A percentile compares a stretch with the other conserved stretches of the same genome.
phyloP scores from a whole-genome alignment of 2,113 vertebrate genomes.

The Steatornis caripensis region DNA sequence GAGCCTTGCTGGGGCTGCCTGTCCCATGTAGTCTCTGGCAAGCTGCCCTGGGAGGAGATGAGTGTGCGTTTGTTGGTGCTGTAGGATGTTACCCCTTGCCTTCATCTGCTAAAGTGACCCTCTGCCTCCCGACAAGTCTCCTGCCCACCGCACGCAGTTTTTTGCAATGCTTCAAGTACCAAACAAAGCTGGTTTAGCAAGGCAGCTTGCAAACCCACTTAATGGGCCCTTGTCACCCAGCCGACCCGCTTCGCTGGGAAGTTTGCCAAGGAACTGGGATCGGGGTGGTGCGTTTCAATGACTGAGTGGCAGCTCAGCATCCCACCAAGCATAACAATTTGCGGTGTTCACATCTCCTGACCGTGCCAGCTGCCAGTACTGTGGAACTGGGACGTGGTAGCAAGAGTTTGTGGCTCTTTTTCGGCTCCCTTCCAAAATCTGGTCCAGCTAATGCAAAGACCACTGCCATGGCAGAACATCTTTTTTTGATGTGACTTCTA shows the following conservation, averaged over 20 bases:
- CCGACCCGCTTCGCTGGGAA: background rate
- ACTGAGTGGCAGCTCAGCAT: background rate
- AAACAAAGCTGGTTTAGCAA: background rate
- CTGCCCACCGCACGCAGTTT: fast-evolving
- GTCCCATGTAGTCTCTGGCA: fast-evolving
- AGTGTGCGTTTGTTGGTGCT: background rate
- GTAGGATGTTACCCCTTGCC: background rate
- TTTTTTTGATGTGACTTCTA: background rate
- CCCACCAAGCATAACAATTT: background rate
- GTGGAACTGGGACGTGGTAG: background rate
- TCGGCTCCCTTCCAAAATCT: background rate
- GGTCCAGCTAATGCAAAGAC: background rate
- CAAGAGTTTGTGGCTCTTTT: background rate
- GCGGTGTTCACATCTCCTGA: background rate
- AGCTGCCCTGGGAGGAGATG: background rate
- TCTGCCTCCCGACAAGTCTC: background rate
- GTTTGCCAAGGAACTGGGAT: background rate
- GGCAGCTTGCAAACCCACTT: background rate
- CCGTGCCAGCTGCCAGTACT: fast-evolving
- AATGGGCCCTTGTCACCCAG: background rate
- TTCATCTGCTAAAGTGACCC: background rate
- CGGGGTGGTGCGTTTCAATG: background rate
- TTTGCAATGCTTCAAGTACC: background rate
- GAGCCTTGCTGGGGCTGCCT: background rate
- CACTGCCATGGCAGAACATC: background rate